Conservation (phyloP, 1,140 invertebrate genomes). For the Lepeophtheirus salmonis region DNA sequence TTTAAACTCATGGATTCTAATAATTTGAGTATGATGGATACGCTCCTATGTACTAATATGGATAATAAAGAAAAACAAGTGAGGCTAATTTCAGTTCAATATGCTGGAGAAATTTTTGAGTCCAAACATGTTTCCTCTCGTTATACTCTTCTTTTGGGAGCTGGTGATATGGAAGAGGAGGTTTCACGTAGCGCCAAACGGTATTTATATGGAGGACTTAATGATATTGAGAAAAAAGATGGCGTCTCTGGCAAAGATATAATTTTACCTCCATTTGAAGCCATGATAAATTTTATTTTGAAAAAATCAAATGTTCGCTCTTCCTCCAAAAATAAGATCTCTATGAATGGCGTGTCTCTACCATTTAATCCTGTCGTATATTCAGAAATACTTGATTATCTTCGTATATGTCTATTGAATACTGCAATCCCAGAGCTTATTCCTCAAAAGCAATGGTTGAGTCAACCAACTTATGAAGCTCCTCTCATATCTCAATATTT, state of each 20-base stretch:
- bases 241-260: conserved; percentile 23
- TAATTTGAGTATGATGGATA: conserved; percentile 33
- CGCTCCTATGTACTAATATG: conserved; percentile 39
- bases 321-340: conserved; percentile 34
- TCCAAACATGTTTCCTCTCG: conserved; percentile 55
- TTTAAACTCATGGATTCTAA: conserved; percentile 34
- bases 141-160: conserved; percentile 60
- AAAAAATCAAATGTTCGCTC: conserved; percentile 40
- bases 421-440: not conserved
- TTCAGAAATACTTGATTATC: conserved; percentile 9
- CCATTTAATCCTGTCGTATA: conserved; percentile 36
- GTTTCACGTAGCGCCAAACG: conserved; percentile 48
- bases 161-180: conserved; percentile 63
- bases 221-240: conserved; percentile 29
- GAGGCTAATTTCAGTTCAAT: conserved; percentile 58
- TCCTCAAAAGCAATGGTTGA: not conserved
- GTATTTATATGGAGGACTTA: conserved; percentile 40
- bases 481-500: conserved; percentile 8
- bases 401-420: conserved; percentile 10
- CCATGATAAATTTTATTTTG: conserved; percentile 41
- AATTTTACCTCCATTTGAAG: conserved; percentile 37
- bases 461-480: conserved; percentile 6
- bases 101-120: conserved; percentile 58
- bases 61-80: conserved; percentile 46
- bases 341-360: conserved; percentile 40